phyloP scores from a whole-genome alignment of 2,113 vertebrate genomes.

The Hypomesus transpacificus region DNA sequence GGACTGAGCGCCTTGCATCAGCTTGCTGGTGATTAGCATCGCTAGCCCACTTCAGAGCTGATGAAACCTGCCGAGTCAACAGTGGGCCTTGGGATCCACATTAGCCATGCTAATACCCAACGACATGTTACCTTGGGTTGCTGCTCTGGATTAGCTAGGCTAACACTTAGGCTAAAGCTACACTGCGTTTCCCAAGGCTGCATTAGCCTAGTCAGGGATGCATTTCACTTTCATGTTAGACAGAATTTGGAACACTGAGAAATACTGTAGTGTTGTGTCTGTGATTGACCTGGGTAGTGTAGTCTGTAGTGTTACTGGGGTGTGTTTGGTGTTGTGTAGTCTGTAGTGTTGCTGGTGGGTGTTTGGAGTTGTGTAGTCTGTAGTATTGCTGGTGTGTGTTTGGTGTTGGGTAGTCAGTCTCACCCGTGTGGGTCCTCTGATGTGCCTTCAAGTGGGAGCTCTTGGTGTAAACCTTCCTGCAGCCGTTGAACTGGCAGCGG shows the following conservation, averaged over 20 bases:
- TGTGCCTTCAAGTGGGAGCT: conserved; percentile 98
- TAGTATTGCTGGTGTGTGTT: neutral
- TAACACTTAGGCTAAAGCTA: conserved; percentile 17
- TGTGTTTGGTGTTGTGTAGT: too few species aligned
- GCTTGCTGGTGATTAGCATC: conserved; percentile 50
- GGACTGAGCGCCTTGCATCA: conserved; percentile 35
- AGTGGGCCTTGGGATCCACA: conserved; percentile 41
- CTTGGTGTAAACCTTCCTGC: conserved; percentile 99
- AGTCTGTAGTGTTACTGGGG: too few species aligned
- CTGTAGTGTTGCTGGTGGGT: too few species aligned
- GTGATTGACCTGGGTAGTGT: too few species aligned
- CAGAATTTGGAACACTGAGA: too few species aligned
- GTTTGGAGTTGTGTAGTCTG: too few species aligned
- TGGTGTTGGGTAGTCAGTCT: conserved; percentile 3
- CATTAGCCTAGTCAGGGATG: conserved; percentile 48
- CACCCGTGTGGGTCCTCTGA: conserved; percentile 99
- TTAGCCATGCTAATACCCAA: conserved; percentile 44
- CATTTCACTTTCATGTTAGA: too few species aligned
- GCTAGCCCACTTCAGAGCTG: conserved; percentile 22
- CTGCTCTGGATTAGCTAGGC: conserved; percentile 13
- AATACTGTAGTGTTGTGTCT: too few species aligned
- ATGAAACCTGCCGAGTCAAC: conserved; percentile 55
- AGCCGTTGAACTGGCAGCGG: conserved; percentile 96
- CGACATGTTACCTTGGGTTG: neutral
- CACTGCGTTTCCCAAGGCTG: conserved; percentile 20